A percentile compares a stretch with the other conserved stretches of the same genome.
phyloP scores from a whole-genome alignment of 53 echinoderm and acorn worm species.

The Glandiceps talaboti region DNA sequence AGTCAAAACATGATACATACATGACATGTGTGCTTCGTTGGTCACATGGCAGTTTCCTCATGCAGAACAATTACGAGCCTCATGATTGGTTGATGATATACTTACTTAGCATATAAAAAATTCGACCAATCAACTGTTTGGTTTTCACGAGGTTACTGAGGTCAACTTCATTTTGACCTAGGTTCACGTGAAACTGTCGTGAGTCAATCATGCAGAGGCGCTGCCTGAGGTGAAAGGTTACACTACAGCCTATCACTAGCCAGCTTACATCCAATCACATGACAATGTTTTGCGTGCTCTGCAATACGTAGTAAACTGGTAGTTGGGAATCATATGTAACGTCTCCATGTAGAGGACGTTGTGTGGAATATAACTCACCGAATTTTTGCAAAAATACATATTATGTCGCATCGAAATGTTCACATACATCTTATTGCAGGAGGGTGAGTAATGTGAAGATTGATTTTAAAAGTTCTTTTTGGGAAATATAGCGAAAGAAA shows the following conservation, averaged over 20 bases:
- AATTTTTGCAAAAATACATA: background rate
- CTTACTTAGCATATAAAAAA: too few relatives aligned
- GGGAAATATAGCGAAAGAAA: too few relatives aligned
- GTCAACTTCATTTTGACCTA: too few relatives aligned
- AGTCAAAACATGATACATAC: too few relatives aligned
- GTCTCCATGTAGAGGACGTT: background rate
- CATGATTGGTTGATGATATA: too few relatives aligned
- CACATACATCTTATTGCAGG: slow-evolving; percentile 85
- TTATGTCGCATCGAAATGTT: background rate
- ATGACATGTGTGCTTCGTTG: too few relatives aligned
- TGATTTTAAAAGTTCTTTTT: too few relatives aligned
- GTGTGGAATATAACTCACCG: background rate
- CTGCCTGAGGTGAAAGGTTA: background rate
- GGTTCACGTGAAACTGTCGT: background rate
- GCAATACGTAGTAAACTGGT: background rate
- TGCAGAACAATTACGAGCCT: too few relatives aligned
- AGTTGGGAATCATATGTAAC: background rate
- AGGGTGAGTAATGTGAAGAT: slow-evolving; percentile 97
- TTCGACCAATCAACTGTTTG: too few relatives aligned
- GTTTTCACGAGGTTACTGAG: too few relatives aligned
- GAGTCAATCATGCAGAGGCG: background rate
- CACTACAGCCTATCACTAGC: background rate
- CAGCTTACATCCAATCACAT: background rate
- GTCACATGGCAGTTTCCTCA: too few relatives aligned
- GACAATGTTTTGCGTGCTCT: background rate